Base-by-base conservation (phyloP, 2,888 invertebrate species). In the Piscicola geometra region DNA sequence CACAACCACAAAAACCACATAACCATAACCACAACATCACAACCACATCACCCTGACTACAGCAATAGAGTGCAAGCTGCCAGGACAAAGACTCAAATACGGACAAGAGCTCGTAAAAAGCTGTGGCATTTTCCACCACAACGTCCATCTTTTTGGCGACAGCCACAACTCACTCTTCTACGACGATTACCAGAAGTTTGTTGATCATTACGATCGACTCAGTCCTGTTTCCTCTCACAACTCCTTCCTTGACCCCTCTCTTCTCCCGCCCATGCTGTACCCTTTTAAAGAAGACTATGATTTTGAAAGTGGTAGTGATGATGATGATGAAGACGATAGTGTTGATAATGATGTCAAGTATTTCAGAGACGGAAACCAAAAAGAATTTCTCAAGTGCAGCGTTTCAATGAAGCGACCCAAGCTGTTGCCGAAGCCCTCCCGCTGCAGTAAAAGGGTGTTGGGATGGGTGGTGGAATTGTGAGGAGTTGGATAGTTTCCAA, bases 301-400 rank as follows among this genome's bases (percentile, higher is more conserved):
- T n/a, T n/a, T n/a, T n/a, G n/a, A n/a, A n/a, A n/a, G n/a, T n/a
- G 25, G 56, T 32, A 56, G 56, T 32, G 33, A 52, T 72, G 21
- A 15, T 47, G 28, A 72, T 30, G 35, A 41, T 35, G 18, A 30
- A 32, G 25, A 30, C 47, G 28, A 25, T 3, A 25, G n/a, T 25
- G 25, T 9, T 9, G 9, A 47, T 5, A 30, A 36, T 9, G 56
- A 30, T 12, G n/a, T 32, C 21, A 35, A 28, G n/a, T 72, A 56
- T 33, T 72, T 72, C 28, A 32, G 52, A 30, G 32, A 52, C 32
- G 72, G 72, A 30, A 1, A 25, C 21, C 50, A 72, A 33, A 28
- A 30, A n/a, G 72, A 72, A 72, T 32, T 25, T 52, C 50, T 50
- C n/a, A 50, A 52, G 32, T 72, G 72, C 72, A 56, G 47, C 30